Evolutionary conservation across 2,113 vertebrate species (phyloP), one percentile per base, ranked within the genome.

Genomic region (Carlito syrichta): DNA sequence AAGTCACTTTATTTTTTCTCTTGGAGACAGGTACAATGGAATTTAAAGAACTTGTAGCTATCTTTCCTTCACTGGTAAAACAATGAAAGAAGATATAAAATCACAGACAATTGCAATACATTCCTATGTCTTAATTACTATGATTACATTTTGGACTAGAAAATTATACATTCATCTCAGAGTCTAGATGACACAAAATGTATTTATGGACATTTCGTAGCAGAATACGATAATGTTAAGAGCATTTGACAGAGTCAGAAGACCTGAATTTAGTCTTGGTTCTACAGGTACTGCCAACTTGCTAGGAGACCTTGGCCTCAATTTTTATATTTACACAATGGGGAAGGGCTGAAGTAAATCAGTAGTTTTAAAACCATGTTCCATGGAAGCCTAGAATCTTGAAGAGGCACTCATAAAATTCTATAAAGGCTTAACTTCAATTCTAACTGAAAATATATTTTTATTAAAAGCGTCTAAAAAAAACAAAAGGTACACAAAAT

Each of bases 11-110:
- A 69, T 45, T 81, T 71, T 85, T 87, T 89, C 84, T 92, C 84
- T 90, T 73, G 45, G 94, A 95, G 62, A 92, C 27, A 84, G 7
- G 73, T 89, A 89, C 79, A 96, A 76, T 66, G 30, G 79, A 89
- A 94, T 13, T 96, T 76, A 38, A 81, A 91, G 40, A 94, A 88
- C 73, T 83, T 86, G 30, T 30, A 52, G 38, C 48, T 43, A 32
- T 38, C 48, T 69, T 92, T 81, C 17, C 27, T 95, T 83, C 43
- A 54, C 32, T 62, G n/a, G 2, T 63, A 58, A 85, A 85, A n/a
- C 14, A 77, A 83, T 66, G 68, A 48, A 78, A 93, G 77, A 92
- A 82, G 35, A 78, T 2, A 66, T 45, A 89, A 84, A 90, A 83
- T 95, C 62, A 86, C 13, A 69, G 74, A 40, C 25, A 68, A 58